These are phyloP conservation scores for Petrocephalus microphthalmus DNA, from an alignment of 2,113 vertebrate genomes.

Conservation along the genomic window DNA sequence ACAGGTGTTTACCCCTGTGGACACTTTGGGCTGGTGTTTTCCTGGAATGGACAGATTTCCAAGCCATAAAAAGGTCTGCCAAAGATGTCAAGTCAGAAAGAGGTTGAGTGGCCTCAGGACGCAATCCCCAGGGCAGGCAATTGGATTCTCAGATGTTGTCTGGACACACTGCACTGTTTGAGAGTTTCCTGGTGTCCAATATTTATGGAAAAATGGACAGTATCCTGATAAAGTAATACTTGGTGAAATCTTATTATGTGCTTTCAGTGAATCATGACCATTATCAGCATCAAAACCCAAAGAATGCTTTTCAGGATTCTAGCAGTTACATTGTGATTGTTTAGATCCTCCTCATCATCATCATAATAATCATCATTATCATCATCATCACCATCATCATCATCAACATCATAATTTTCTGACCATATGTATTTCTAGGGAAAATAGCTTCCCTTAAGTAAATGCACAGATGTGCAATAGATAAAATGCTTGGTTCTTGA, in stretches of 20 bases:
- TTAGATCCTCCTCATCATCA: not conserved
- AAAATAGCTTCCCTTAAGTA: not conserved
- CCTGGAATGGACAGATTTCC: not conserved
- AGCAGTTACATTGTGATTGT: not conserved
- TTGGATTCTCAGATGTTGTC: conserved; percentile 9
- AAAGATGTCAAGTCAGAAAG: not conserved
- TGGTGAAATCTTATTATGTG: not conserved
- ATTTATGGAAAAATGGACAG: not conserved
- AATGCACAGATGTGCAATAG: not conserved
- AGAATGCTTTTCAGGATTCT: not conserved
- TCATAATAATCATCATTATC: not conserved
- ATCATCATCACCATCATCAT: not conserved
- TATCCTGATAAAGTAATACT: not conserved
- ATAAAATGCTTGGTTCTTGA: not conserved
- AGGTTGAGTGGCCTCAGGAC: not conserved
- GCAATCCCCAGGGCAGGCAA: not conserved
- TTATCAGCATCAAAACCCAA: not conserved
- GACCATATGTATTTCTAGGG: not conserved
- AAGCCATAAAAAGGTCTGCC: not conserved
- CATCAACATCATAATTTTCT: not conserved
- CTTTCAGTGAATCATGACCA: not conserved
- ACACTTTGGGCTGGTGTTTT: not conserved
- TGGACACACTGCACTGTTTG: not conserved
- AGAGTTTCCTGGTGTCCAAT: not conserved
- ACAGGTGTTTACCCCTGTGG: conserved; percentile 10